Evolutionary conservation across 2,113 vertebrate species (phyloP), one percentile per base, ranked within the genome.

Genomic region (Agelaius tricolor): DNA sequence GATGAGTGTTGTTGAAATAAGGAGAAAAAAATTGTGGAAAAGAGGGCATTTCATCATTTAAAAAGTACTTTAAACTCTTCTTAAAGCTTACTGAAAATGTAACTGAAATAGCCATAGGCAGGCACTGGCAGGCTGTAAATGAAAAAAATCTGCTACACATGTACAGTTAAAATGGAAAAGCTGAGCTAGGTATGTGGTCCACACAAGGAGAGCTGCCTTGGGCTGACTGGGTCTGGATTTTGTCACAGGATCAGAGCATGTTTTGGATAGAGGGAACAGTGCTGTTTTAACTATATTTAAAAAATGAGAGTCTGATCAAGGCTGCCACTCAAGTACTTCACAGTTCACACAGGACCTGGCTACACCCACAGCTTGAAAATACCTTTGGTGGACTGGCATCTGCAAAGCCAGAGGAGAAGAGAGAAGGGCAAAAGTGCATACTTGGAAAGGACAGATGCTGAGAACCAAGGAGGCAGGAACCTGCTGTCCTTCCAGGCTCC

Each of bases 101-200:
- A 49, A 68, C 31, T 35, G 44, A 58, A 81, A 54, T 43, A 74
- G 69, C 43, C 15, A 9, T 2, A 27, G 84, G 43, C n/a, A 24
- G 47, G 28, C 30, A 41, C 51, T 33, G 52, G 30, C 41, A 54
- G 11, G 44, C 39, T 68, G n/a, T 24, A 13, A 43, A 26, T 17
- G 28, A 39, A 61, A 92, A 69, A 51, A 43, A 63, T 63, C 16
- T 41, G n/a, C 20, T 74, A 37, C 3, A 4, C 0, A 0, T 17
- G 19, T 75, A 33, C 1, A 3, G 19, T 47, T 61, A 72, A 84
- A 76, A 77, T 23, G 22, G 15, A 37, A 87, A 78, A 68, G 21
- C 44, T 43, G 55, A 80, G 62, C 44, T 52, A 39, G 41, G 27
- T 30, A 19, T 3, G 7, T 51, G 28, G 49, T 58, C 35, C 49